A percentile compares a stretch with the other conserved stretches of the same genome.
Evolutionary conservation across 1,140 invertebrate species (phyloP).

Genomic region (Lordiphosa clarofinis): DNA sequence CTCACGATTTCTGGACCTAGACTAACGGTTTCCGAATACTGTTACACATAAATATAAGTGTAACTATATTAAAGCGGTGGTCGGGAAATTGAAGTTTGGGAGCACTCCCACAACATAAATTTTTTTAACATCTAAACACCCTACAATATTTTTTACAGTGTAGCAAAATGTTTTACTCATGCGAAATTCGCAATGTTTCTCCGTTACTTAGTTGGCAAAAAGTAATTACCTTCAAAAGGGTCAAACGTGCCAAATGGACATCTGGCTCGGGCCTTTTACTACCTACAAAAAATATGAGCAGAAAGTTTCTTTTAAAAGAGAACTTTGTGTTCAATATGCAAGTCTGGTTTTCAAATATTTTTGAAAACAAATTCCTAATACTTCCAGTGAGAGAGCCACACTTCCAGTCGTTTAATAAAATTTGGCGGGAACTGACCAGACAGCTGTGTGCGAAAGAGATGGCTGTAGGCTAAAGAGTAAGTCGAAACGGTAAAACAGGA

Average conservation of each 20-base stretch:
- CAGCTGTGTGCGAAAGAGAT: conserved; percentile 44
- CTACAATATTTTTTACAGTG: conserved; percentile 42
- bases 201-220: conserved; percentile 52
- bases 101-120: too few species aligned
- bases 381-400: conserved; percentile 44
- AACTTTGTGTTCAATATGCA: neutral
- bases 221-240: conserved; percentile 59
- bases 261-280: conserved; percentile 12
- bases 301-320: too few species aligned
- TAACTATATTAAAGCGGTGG: too few species aligned
- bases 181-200: conserved; percentile 11
- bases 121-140: too few species aligned
- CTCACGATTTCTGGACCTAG: too few species aligned
- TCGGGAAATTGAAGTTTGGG: too few species aligned
- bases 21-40: too few species aligned
- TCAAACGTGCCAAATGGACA: conserved; percentile 55
- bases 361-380: conserved; percentile 18
- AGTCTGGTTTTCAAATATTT: conserved; percentile 8
- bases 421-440: conserved; percentile 57
- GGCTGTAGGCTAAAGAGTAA: conserved; percentile 14
- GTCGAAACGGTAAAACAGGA: conserved; percentile 41
- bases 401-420: conserved; percentile 8
- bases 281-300: neutral
- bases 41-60: too few species aligned
- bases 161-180: conserved; percentile 43